A percentile compares a stretch with the other conserved stretches of the same genome.
Evolutionary conservation across 2,113 vertebrate species (phyloP).

Genomic region (Cyanoramphus novaezelandiae): DNA sequence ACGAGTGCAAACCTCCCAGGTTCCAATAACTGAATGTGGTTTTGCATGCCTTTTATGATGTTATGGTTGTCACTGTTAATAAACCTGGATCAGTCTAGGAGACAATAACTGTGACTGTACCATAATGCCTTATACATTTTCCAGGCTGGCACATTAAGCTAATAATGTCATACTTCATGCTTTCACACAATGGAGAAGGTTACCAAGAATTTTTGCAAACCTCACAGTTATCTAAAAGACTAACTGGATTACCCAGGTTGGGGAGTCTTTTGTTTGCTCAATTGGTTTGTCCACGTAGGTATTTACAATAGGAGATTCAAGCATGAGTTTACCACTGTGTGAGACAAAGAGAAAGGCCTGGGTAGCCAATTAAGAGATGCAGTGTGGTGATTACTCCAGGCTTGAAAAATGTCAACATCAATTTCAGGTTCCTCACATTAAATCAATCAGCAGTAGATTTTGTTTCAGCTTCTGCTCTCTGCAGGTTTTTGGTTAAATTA

Average conservation of each 20-base stretch:
- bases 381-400: slow-evolving; percentile 2
- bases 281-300: slow-evolving; percentile 6
- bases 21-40: slow-evolving; percentile 22
- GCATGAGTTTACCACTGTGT: not conserved
- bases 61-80: slow-evolving; percentile 33
- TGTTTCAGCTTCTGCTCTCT: not conserved
- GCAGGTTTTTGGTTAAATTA: slow-evolving; percentile 33
- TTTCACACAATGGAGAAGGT: not conserved
- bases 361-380: not conserved
- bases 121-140: not conserved
- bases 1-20: not conserved
- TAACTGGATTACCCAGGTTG: slow-evolving; percentile 33
- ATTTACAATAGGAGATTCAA: not conserved
- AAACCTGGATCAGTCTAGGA: not conserved
- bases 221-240: slow-evolving; percentile 24
- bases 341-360: not conserved
- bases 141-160: not conserved
- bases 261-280: not conserved
- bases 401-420: not conserved
- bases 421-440: slow-evolving; percentile 12
- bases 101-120: slow-evolving; percentile 6
- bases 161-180: not conserved
- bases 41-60: not conserved
- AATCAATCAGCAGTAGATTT: not conserved
- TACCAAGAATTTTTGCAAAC: not conserved